Evolutionary conservation across 2,888 invertebrate species (phyloP), one percentile per base, ranked within the genome.

Genomic region (Hypomecis atomaria): DNA sequence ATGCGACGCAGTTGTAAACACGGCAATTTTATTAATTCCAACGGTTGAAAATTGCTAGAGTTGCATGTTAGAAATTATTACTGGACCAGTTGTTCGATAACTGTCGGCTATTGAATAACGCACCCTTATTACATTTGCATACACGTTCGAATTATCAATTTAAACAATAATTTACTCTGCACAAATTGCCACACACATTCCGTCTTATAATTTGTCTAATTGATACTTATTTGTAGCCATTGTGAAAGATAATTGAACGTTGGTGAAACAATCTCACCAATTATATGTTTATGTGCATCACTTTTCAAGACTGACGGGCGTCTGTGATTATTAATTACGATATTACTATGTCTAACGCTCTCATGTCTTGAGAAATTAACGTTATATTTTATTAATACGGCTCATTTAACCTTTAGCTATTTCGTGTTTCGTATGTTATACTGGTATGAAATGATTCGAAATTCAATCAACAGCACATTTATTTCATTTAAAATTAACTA

Each of bases 121-220:
- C 73, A 82, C 78, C 77, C 78, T 81, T 77, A 73, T 78, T 79
- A 75, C 66, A 82, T 85, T 84, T 82, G 76, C 84, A 83, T 84
- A 78, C 69, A 68, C 62, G 62, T 37, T 54, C 66, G 65, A 70
- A 71, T 72, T 75, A 82, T 79, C 75, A 79, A 77, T 78, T 76
- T 74, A 73, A 66, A 76, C 58, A 60, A 71, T 74, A 78, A 72
- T 72, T 72, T 75, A 75, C 71, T 23, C 23, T 74, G 68, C 60
- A 76, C 69, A 69, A 54, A 69, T 74, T 72, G 72, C 68, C 59
- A 65, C 71, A 68, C 65, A 65, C 71, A 69, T 71, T 69, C 70
- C 66, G 71, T 65, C 67, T 23, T 75, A 75, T 77, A 77, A 79
- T 81, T 80, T 78, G 67, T 73, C 65, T 76, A 79, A 79, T 77